Conservation (phyloP, 1,140 invertebrate genomes). For the Brachionus rubens region DNA sequence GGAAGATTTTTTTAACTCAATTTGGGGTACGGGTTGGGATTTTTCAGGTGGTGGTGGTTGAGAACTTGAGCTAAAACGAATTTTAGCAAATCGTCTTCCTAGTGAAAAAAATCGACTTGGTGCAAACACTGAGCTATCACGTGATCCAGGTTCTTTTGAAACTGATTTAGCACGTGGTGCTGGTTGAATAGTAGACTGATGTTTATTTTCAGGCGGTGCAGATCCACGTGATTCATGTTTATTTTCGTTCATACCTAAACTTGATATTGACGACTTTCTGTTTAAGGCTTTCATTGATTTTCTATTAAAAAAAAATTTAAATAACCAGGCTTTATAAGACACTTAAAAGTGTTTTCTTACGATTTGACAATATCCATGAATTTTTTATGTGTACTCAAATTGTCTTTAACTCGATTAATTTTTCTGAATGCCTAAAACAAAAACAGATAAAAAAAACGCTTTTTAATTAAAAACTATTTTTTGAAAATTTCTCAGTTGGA, state of each 20-base stretch:
- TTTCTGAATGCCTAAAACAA: slow-evolving; percentile 36
- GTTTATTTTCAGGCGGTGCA: slow-evolving; percentile 11
- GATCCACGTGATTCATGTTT: slow-evolving; percentile 7
- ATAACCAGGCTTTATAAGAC: not conserved
- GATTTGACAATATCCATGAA: slow-evolving; percentile 47
- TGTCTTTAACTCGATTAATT: slow-evolving; percentile 40
- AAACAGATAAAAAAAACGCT: too few species aligned
- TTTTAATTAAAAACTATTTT: not conserved
- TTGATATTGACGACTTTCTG: slow-evolving; percentile 22
- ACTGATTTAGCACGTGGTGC: slow-evolving; percentile 31
- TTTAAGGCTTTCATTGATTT: slow-evolving; percentile 44
- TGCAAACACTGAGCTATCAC: slow-evolving; percentile 27
- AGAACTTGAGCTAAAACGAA: slow-evolving; percentile 33
- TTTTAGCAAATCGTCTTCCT: slow-evolving; percentile 36
- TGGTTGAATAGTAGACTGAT: not conserved
- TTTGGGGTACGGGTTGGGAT: not conserved
- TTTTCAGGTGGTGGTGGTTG: slow-evolving; percentile 41
- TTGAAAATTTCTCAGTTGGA: too few species aligned
- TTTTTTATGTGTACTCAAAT: slow-evolving; percentile 39
- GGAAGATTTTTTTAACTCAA: not conserved
- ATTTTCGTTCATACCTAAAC: not conserved
- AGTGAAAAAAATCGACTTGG: slow-evolving; percentile 37
- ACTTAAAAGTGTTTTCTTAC: not conserved
- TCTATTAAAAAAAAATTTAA: not conserved
- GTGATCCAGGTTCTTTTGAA: slow-evolving; percentile 25